phyloP scores from a whole-genome alignment of 2,888 invertebrate species.

The Apodemia mormo region DNA sequence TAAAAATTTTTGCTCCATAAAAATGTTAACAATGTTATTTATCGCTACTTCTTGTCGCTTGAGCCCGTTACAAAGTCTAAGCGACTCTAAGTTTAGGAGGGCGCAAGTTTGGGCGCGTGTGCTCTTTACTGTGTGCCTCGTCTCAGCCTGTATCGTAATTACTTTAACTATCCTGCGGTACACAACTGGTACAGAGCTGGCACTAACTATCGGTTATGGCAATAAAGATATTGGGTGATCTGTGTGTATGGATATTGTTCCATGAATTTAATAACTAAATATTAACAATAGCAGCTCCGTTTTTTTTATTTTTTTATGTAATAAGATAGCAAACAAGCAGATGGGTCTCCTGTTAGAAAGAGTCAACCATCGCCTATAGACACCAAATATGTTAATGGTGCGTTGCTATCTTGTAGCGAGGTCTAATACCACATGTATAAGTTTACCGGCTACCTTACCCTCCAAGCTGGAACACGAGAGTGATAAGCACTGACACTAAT shows the following conservation, averaged over 20 bases:
- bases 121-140: conserved; percentile 63
- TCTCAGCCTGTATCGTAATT: conserved; percentile 76
- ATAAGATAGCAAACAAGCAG: too few relatives aligned
- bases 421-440: too few relatives aligned
- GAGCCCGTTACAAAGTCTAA: conserved; percentile 44
- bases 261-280: background rate
- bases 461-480: too few relatives aligned
- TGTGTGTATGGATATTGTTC: background rate
- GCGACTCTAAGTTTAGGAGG: conserved; percentile 56
- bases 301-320: too few relatives aligned
- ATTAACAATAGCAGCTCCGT: too few relatives aligned
- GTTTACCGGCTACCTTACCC: too few relatives aligned
- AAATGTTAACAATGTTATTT: background rate
- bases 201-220: background rate
- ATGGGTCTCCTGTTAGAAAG: too few relatives aligned
- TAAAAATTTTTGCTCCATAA: background rate
- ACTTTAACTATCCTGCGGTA: conserved; percentile 19
- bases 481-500: too few relatives aligned
- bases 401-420: too few relatives aligned
- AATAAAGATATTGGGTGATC: background rate
- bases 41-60: conserved; percentile 31
- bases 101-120: conserved; percentile 63
- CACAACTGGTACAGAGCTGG: background rate
- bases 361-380: too few relatives aligned
- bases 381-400: too few relatives aligned